A percentile compares a stretch with the other conserved stretches of the same genome.
These are phyloP conservation scores for Amphipyra berbera DNA, from an alignment of 2,888 invertebrate species.

Conservation along the genomic window DNA sequence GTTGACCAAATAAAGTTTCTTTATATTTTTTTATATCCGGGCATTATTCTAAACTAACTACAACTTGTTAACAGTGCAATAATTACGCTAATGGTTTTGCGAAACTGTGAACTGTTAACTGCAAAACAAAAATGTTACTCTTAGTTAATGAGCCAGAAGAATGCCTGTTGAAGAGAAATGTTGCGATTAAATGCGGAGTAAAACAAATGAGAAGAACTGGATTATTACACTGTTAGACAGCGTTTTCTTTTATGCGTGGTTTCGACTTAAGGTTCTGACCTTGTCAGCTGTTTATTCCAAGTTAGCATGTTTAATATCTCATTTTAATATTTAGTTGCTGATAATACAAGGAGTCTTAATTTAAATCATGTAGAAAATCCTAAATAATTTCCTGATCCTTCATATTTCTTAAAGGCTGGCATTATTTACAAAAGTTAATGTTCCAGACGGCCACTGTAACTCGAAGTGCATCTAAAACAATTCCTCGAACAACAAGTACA, in stretches of 20 bases:
- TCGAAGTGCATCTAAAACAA: neutral
- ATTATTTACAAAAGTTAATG: too few species aligned
- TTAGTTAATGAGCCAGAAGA: constrained; percentile 12
- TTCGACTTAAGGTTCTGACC: too few species aligned
- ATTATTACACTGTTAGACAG: neutral
- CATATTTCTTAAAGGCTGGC: too few species aligned
- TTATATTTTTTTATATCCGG: constrained; percentile 18
- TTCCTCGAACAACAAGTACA: neutral
- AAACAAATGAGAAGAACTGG: neutral
- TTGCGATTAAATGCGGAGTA: neutral
- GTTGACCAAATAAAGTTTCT: constrained; percentile 6
- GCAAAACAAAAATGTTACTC: constrained; percentile 20
- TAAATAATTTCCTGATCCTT: too few species aligned
- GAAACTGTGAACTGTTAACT: constrained; percentile 2
- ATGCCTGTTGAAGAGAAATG: constrained; percentile 2
- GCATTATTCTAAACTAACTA: constrained; percentile 12
- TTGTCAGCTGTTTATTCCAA: too few species aligned
- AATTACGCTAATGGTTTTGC: constrained; percentile 26
- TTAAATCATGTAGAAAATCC: too few species aligned
- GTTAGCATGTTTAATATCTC: too few species aligned
- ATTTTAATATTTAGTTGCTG: too few species aligned
- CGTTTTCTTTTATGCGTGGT: too few species aligned
- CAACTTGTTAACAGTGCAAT: constrained; percentile 17
- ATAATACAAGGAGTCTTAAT: too few species aligned
- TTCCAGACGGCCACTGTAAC: too few species aligned